A percentile compares a stretch with the other conserved stretches of the same genome.
phyloP scores from a whole-genome alignment of 92 coral and sea anemone genomes.

The Hydrozoanthus gracilis region DNA sequence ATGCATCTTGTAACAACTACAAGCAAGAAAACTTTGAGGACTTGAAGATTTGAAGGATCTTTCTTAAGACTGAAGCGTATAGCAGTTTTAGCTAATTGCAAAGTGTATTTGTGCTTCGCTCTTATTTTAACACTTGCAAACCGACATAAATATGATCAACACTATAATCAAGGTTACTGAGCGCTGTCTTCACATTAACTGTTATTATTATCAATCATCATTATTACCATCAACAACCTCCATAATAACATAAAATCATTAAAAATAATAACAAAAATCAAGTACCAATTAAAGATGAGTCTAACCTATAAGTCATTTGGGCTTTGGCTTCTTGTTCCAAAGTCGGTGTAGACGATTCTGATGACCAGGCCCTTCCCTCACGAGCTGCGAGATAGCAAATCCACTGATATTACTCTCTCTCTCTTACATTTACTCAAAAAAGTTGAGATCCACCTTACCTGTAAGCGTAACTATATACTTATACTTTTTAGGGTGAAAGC shows the following conservation, averaged over 20 bases:
- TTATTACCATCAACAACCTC: background rate
- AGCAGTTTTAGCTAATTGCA: too few species aligned
- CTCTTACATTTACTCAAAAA: background rate
- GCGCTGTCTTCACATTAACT: background rate
- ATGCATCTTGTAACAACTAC: too few species aligned
- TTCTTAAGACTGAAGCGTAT: too few species aligned
- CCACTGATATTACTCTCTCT: background rate
- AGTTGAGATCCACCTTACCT: background rate
- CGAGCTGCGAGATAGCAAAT: conserved; percentile 65
- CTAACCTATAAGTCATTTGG: conserved; percentile 86
- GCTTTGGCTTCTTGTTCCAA: conserved; percentile 72
- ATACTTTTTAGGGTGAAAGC: too few species aligned
- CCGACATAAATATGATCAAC: too few species aligned
- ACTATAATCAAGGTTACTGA: background rate
- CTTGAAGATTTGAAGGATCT: too few species aligned
- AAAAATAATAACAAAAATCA: background rate
- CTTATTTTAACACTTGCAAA: too few species aligned
- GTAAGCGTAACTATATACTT: too few species aligned
- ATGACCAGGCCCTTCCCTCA: conserved; percentile 55
- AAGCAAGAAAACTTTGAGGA: too few species aligned
- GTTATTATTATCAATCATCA: background rate
- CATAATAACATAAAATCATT: background rate
- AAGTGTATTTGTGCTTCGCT: too few species aligned
- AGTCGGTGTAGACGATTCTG: conserved; percentile 69
- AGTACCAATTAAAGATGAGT: too few species aligned